Conservation (phyloP, 2,113 vertebrate genomes). For the Scalopus aquaticus region DNA sequence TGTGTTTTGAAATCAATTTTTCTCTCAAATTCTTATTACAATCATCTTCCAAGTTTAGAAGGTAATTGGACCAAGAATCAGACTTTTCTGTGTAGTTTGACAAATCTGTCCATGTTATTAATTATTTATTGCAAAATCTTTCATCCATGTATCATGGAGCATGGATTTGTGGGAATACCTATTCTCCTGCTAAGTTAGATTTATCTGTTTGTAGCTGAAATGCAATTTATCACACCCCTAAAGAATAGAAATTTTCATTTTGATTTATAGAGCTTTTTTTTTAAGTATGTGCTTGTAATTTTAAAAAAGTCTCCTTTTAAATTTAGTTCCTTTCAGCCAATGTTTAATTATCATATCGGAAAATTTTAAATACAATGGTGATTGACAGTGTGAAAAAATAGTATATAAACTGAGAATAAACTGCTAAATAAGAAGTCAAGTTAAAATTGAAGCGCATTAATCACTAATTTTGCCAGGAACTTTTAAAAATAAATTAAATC, state of each 20-base stretch:
- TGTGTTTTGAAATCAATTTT: slow-evolving; percentile 17
- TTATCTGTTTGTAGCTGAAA: not conserved
- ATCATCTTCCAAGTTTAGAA: not conserved
- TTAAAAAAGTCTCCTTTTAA: slow-evolving; percentile 12
- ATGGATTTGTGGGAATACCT: not conserved
- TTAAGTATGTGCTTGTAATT: not conserved
- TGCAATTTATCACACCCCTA: not conserved
- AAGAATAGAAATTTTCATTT: slow-evolving; percentile 17
- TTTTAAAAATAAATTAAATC: slow-evolving; percentile 43
- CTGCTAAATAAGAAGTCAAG: slow-evolving; percentile 67
- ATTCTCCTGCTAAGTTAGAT: not conserved
- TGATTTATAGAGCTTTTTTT: slow-evolving; percentile 16
- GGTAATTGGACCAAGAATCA: not conserved
- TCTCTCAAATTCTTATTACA: not conserved
- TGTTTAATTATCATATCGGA: slow-evolving; percentile 38
- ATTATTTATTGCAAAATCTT: not conserved
- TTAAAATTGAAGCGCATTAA: slow-evolving; percentile 28
- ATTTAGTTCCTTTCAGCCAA: not conserved
- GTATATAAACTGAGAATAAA: slow-evolving; percentile 68
- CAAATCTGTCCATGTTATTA: not conserved
- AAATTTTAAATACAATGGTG: slow-evolving; percentile 53
- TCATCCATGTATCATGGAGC: not conserved
- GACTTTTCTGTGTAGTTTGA: not conserved
- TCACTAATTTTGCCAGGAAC: slow-evolving; percentile 31
- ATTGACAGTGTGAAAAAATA: slow-evolving; percentile 36